Percentiles rank a stretch among this genome's conserved stretches.
These are phyloP conservation scores for Eucidaris tribuloides DNA, from an alignment of 35 echinoderm and acorn worm species.

Conservation along the genomic window DNA sequence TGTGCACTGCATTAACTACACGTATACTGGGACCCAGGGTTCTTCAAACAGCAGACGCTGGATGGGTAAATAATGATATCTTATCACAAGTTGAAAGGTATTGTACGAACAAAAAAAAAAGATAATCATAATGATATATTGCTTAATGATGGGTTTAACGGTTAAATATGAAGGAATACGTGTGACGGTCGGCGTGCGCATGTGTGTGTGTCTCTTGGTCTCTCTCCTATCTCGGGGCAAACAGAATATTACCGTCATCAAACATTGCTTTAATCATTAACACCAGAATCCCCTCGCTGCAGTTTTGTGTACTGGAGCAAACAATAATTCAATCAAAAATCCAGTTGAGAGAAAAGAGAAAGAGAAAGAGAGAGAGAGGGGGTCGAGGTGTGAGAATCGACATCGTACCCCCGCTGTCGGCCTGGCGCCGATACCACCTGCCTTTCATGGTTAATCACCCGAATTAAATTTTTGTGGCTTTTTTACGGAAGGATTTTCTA, in stretches of 20 bases:
- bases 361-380: neutral
- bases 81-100: neutral
- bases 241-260: neutral
- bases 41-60: too few relatives aligned
- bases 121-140: neutral
- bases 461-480: slow-evolving; percentile 11
- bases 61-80: too few relatives aligned
- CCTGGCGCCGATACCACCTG: neutral
- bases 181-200: neutral
- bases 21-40: too few relatives aligned
- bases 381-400: neutral
- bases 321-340: slow-evolving; percentile 19
- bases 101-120: neutral
- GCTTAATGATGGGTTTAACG: neutral
- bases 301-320: slow-evolving; percentile 8
- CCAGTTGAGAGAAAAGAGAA: neutral
- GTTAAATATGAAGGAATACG: neutral
- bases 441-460: neutral
- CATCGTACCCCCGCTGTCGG: neutral
- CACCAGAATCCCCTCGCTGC: slow-evolving; percentile 23
- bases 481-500: too few relatives aligned
- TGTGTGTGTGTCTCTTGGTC: too few relatives aligned
- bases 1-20: too few relatives aligned
- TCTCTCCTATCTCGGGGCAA: too few relatives aligned
- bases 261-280: slow-evolving; percentile 13